A percentile compares a stretch with the other conserved stretches of the same genome.
These are phyloP conservation scores for Brassicogethes aeneus DNA, from an alignment of 2,888 invertebrate genomes.

Conservation along the genomic window DNA sequence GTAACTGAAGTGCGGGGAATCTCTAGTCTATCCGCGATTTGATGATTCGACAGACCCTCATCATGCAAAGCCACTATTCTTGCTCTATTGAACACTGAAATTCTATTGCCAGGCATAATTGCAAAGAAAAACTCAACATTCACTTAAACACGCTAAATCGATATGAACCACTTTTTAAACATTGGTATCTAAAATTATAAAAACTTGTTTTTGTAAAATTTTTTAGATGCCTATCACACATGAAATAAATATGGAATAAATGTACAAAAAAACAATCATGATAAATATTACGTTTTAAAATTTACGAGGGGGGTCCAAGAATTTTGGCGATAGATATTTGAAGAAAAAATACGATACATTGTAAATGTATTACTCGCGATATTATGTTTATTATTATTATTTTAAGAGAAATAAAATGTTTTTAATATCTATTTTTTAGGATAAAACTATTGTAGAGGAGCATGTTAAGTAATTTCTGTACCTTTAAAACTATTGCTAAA, in stretches of 20 bases:
- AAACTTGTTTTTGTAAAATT: no score
- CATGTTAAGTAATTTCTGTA: no score
- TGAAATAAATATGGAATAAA: no score
- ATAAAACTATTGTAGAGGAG: no score
- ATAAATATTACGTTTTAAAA: constrained; percentile 1
- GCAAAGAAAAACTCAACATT: constrained; percentile 2
- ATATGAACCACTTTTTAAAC: constrained; percentile 6
- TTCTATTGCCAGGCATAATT: constrained; percentile 6
- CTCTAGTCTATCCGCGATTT: constrained; percentile 5
- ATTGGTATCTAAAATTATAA: constrained; percentile 1
- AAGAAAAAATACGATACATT: not conserved
- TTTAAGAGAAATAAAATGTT: no score
- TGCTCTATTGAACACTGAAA: constrained; percentile 7
- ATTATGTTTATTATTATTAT: no score
- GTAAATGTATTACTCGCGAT: no score
- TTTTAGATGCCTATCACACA: constrained; percentile 6
- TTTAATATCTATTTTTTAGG: no score
- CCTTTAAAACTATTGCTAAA: no score
- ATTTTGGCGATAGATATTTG: not conserved
- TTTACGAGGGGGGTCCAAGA: constrained; percentile 4
- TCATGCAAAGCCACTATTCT: constrained; percentile 8
- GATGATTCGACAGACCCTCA: constrained; percentile 6
- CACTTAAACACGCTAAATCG: not conserved
- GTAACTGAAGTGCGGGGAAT: constrained; percentile 4
- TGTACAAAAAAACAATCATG: no score